Base-by-base conservation (phyloP, 2,113 vertebrate species). In the Perognathus longimembris region DNA sequence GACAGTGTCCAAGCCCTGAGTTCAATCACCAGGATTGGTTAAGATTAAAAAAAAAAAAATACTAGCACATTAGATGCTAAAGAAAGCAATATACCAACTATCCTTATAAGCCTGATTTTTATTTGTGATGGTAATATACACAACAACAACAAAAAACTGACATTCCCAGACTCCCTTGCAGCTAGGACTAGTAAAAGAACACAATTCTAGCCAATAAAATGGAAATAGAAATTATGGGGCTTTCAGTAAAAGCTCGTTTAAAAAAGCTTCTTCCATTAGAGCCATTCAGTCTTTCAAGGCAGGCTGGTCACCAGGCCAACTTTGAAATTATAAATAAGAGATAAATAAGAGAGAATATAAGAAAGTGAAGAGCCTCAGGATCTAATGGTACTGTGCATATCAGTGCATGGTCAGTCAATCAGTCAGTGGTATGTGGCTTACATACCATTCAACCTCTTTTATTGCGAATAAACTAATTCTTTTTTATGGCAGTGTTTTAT, bases 51-150 rank as follows among this genome's bases (percentile, higher is more conserved):
- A 45, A 45, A 11, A 45, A 45, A 45, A 11, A 45, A 45, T 45
- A 7, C 15, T 45, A 45, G 45, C 45, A 45, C 50, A 40, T n/a
- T 66, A 70, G 17, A 92, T 79, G 67, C 59, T 84, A 70, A 89
- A 91, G 26, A 64, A 74, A 75, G 61, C 2, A 79, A 28, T 3
- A 79, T 2, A 24, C 4, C 34, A 76, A 42, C 36, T 78, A 88
- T 81, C 66, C 59, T 91, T 50, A 64, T 4, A 69, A 64, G 0
- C 21, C 15, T 91, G 26, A 45, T 70, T 93, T 96, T 94, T 66
- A 83, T 90, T 79, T 92, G 22, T 79, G 67, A 79, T 66, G 36
- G 9, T 1, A 61, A 81, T 71, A 11, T 24, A 30, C 57, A 71
- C 1, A 28, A 21, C 12, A 66, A 75, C 14, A 85, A 70, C n/a